These are phyloP conservation scores for Anagyrus pseudococci DNA, from an alignment of 2,888 invertebrate genomes.

Conservation along the genomic window DNA sequence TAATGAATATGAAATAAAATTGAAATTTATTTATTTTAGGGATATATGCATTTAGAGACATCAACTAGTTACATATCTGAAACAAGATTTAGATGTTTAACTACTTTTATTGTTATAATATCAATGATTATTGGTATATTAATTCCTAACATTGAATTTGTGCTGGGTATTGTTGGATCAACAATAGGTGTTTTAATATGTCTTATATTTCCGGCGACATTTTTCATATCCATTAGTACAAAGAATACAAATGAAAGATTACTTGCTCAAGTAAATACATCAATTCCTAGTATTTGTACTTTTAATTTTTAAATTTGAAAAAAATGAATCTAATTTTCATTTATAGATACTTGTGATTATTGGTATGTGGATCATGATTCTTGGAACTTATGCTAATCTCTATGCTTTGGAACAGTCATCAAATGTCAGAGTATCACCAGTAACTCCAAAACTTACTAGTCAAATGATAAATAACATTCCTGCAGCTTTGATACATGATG, in stretches of 20 bases:
- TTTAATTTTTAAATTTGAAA: constrained; percentile 17
- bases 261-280: constrained; percentile 75
- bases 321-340: constrained; percentile 6
- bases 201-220: constrained; percentile 89
- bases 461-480: constrained; percentile 52
- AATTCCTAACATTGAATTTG: constrained; percentile 93
- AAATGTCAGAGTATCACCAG: constrained; percentile 51
- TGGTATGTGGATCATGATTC: constrained; percentile 86
- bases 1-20: constrained; percentile 2
- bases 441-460: constrained; percentile 47
- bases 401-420: constrained; percentile 74
- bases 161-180: constrained; percentile 92
- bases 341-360: constrained; percentile 75
- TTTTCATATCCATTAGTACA: constrained; percentile 83
- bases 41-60: constrained; percentile 70
- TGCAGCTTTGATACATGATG: constrained; percentile 48
- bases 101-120: constrained; percentile 76
- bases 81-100: constrained; percentile 81
- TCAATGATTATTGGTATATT: constrained; percentile 83
- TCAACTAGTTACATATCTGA: constrained; percentile 81
- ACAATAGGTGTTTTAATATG: constrained; percentile 95
- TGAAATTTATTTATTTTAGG: constrained; percentile 60
- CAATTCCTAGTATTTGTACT: constrained; percentile 3
- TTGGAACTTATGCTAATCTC: constrained; percentile 89
- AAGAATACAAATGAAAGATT: constrained; percentile 85